Evolutionary conservation across 2,113 vertebrate genomes (phyloP), one percentile per base, ranked within the genome.

Genomic region (Platichthys stellatus): DNA sequence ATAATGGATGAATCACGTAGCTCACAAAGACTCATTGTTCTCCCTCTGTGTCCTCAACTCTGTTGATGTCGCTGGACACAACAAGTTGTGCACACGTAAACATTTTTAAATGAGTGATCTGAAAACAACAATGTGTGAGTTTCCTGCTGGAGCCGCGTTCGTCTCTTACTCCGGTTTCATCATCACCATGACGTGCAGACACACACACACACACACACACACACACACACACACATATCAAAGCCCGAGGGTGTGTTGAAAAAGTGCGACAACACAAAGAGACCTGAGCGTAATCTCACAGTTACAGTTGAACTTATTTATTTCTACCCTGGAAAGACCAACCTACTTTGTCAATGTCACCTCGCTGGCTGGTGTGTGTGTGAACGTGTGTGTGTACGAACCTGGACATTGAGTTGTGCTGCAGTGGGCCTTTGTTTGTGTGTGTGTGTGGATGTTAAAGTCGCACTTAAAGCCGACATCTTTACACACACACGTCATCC

Each of bases 271-370:
- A 76, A 81, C 84, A 83, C 76, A 86, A 76, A 81, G 69, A 85
- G 83, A 58, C 80, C 84, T 77, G 76, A 86, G 76, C 58, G 58
- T 88, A 91, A 93, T 92, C 88, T 90, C 80, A 84, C 79, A 78
- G 90, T 89, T 82, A 80, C 87, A 88, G 78, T 92, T 93, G 88
- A 92, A 93, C 88, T 90, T 76, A 88, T 92, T 93, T 90, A 92
- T 88, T 89, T 85, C 83, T 87, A 81, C 73, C 74, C 87, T 71
- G 80, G 67, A 85, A 89, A 85, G 72, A 85, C 76, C 81, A 86
- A 82, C 74, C 81, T 72, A 76, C 70, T 92, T 88, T 45, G 88
- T 92, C 92, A 93, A 80, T 88, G 90, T 88, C 90, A 88, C 74
- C 81, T 78, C 60, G 56, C 10, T 54, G 77, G 66, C 75, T 69